Evolutionary conservation across 2,113 vertebrate genomes (phyloP).

Genomic region (Boulengeromyrus knoepffleri): DNA sequence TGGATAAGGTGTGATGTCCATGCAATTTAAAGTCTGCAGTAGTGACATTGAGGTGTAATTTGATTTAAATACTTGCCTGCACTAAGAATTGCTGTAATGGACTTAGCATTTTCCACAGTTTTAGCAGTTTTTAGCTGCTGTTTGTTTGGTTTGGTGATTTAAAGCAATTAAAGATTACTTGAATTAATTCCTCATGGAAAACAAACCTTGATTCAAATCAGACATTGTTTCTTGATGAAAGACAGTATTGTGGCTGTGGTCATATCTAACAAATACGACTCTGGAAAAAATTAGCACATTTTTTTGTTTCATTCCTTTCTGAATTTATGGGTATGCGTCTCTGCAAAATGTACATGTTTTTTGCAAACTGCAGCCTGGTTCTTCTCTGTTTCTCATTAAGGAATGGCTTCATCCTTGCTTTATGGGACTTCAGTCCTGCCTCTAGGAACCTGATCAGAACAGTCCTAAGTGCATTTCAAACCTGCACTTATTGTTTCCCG

Average conservation of each 20-base stretch:
- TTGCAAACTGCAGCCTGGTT: background rate
- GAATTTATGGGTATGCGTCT: background rate
- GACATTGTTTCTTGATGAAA: background rate
- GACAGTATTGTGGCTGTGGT: background rate
- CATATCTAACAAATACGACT: background rate
- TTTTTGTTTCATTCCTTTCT: background rate
- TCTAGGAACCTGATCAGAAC: background rate
- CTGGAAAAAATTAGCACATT: background rate
- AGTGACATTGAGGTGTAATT: background rate
- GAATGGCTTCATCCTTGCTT: background rate
- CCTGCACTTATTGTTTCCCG: background rate
- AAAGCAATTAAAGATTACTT: constrained; percentile 5
- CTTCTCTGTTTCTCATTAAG: background rate
- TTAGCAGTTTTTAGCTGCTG: background rate
- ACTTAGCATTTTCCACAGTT: background rate
- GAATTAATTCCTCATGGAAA: background rate
- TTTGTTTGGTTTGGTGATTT: background rate
- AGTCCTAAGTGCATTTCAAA: background rate
- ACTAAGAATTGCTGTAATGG: background rate
- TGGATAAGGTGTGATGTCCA: background rate
- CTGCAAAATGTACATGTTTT: background rate
- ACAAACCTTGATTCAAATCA: background rate
- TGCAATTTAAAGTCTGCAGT: background rate
- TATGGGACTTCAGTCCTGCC: background rate
- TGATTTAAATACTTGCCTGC: background rate